Base-by-base conservation (phyloP, 2,888 invertebrate species). In the Steinernema scapterisci region DNA sequence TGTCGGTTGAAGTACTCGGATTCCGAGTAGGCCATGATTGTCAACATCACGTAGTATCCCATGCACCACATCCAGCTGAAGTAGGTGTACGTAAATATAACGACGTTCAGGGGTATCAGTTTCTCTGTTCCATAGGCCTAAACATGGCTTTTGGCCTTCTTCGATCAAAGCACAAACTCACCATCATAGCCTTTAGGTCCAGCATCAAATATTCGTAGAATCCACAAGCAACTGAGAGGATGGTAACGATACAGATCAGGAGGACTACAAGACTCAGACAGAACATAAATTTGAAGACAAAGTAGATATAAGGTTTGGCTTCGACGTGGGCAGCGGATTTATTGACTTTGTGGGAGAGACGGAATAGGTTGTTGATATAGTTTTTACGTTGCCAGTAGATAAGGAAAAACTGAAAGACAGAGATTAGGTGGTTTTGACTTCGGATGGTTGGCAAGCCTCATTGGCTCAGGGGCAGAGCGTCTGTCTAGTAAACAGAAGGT, bases 401-500 rank as follows among this genome's bases (percentile, higher is more conserved):
- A 52, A 71, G 25, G 31, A 76, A 75, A 21, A 71, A 38, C 38
- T 38, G 38, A 3, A 38, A 38, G 9, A 38, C 3, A 38, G 38
- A 6, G 38, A 9, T 9, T 38, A 6, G 38, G 9, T 6, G 38
- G 9, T 38, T 38, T 3, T 38, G 38, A 38, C 38, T 9, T 38
- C 3, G 9, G 5, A 9, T 38, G 3, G 38, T 38, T 38, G 38
- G 9, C 38, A 38, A 38, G 80, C 78, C 80, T 80, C 77, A 81
- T 80, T 81, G 78, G 80, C 80, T 80, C 80, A 80, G 80, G 73
- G 80, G 80, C 77, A 80, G 80, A 80, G 81, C 81, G 81, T 81
- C 80, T 80, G 80, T 80, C 81, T 80, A 82, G 80, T 80, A 80
- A 80, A 80, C 80, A 80, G 80, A 80, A 80, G 80, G 80, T 80